Percentiles rank a stretch among this genome's conserved stretches.
Conservation (phyloP, 2,888 invertebrate species). For the Gastracanthus pulcherrimus region DNA sequence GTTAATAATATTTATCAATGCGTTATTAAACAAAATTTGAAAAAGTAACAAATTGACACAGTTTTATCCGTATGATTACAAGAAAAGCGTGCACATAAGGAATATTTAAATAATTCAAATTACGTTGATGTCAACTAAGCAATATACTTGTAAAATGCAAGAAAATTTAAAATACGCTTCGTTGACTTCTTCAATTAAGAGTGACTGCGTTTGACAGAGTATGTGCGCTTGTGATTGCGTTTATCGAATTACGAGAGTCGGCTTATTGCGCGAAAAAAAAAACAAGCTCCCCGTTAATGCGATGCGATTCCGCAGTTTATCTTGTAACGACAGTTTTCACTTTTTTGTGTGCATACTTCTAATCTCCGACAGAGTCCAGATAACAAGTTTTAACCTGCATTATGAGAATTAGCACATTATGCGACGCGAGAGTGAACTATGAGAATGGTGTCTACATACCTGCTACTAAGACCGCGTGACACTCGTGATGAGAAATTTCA, state of each 20-base stretch:
- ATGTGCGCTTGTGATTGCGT: slow-evolving; percentile 24
- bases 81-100: too few species aligned
- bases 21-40: too few species aligned
- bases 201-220: slow-evolving; percentile 30
- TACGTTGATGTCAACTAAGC: too few species aligned
- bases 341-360: slow-evolving; percentile 22
- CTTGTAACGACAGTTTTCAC: not conserved
- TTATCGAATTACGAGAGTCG: slow-evolving; percentile 30
- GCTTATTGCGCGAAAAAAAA: slow-evolving; percentile 9
- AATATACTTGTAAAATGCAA: too few species aligned
- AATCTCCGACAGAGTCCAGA: not conserved
- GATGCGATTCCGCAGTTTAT: too few species aligned
- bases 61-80: too few species aligned
- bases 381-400: slow-evolving; percentile 15
- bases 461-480: not conserved
- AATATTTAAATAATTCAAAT: not conserved
- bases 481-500: too few species aligned
- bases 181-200: not conserved
- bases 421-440: not conserved
- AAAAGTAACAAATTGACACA: too few species aligned
- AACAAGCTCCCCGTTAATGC: too few species aligned
- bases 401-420: too few species aligned
- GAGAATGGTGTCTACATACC: not conserved
- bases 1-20: too few species aligned
- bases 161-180: not conserved